A percentile compares a stretch with the other conserved stretches of the same genome.
phyloP scores from a whole-genome alignment of 2,113 vertebrate species.

The Scortum barcoo region DNA sequence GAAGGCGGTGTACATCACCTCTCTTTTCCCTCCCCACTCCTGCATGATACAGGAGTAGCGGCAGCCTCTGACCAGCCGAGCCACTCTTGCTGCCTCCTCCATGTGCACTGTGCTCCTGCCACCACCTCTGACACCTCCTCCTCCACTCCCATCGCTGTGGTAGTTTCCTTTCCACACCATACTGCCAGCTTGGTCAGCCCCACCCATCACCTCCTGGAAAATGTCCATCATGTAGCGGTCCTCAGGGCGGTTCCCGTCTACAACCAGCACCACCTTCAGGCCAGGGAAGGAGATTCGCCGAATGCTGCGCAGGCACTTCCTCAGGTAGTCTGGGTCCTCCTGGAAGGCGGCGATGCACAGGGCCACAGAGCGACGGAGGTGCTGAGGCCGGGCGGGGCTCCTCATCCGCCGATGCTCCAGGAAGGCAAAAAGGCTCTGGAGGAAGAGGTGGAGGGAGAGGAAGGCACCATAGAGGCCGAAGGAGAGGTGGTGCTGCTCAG shows the following conservation, averaged over 20 bases:
- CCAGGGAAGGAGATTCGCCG: conserved; percentile 92
- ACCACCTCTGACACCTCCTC: conserved; percentile 49
- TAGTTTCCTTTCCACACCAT: conserved; percentile 96
- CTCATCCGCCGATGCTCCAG: conserved; percentile 96
- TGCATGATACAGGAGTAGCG: conserved; percentile 95
- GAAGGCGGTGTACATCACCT: conserved; percentile 99
- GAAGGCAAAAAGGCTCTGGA: conserved; percentile 97
- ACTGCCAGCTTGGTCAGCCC: conserved; percentile 86
- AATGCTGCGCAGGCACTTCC: conserved; percentile 93
- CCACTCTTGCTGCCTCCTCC: conserved; percentile 84
- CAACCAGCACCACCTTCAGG: conserved; percentile 97
- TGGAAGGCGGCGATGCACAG: conserved; percentile 97
- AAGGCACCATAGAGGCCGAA: conserved; percentile 98
- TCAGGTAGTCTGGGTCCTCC: conserved; percentile 96
- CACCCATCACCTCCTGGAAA: conserved; percentile 95
- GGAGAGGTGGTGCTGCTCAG: conserved; percentile 97
- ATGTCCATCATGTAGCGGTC: conserved; percentile 99
- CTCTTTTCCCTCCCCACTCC: conserved; percentile 98
- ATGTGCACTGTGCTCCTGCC: conserved; percentile 72
- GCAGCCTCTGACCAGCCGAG: conserved; percentile 86
- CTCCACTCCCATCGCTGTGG: conserved; percentile 87
- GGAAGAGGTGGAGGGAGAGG: conserved; percentile 94
- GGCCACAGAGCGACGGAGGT: conserved; percentile 87
- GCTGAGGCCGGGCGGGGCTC: conserved; percentile 79
- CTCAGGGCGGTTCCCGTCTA: conserved; percentile 94